These are phyloP conservation scores for Hassar affinis DNA, from an alignment of 2,113 vertebrate species.

Conservation along the genomic window DNA sequence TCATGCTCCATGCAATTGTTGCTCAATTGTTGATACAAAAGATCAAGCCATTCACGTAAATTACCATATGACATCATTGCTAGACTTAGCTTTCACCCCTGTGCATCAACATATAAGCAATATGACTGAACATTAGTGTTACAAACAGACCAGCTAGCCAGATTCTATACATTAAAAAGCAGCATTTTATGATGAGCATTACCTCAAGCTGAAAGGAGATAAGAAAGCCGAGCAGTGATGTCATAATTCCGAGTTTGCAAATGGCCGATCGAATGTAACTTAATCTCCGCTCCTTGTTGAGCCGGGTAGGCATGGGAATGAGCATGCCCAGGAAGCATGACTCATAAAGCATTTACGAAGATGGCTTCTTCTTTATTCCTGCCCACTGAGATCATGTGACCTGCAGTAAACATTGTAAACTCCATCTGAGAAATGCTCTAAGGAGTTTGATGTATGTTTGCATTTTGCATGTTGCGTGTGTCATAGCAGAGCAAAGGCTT, in stretches of 20 bases:
- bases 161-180: not conserved
- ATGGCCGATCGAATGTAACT: not conserved
- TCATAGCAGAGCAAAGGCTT: not conserved
- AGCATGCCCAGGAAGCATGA: constrained; percentile 32
- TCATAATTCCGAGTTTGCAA: constrained; percentile 5
- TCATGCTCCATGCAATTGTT: not conserved
- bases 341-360: not conserved
- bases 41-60: not conserved
- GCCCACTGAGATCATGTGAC: not conserved
- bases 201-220: not conserved
- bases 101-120: not conserved
- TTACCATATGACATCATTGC: not conserved
- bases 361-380: not conserved
- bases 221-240: not conserved
- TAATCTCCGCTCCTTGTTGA: not conserved
- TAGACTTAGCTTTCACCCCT: not conserved
- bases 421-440: not conserved
- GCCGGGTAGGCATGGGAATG: constrained; percentile 13
- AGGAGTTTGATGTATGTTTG: constrained; percentile 12
- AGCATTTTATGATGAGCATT: not conserved
- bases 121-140: not conserved
- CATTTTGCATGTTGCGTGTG: constrained; percentile 37
- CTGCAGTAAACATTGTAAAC: not conserved
- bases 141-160: not conserved
- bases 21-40: not conserved